Evolutionary conservation across 2,797 vertebrate genomes (phyloP).

Genomic region (Neostethus bicornis): DNA sequence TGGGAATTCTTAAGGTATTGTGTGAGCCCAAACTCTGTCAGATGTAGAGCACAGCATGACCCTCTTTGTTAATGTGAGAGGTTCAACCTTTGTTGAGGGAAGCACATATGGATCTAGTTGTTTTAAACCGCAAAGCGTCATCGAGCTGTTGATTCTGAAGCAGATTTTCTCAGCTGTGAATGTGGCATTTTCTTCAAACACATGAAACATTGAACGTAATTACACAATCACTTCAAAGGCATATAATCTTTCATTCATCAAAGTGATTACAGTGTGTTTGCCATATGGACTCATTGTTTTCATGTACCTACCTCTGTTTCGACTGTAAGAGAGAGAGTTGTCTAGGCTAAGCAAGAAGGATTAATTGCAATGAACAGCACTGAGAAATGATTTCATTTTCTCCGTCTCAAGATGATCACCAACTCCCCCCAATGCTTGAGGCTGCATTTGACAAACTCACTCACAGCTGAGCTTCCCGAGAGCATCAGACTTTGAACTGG

Average conservation of each 20-base stretch:
- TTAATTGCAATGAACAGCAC: conserved; percentile 80
- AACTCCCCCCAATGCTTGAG: conserved; percentile 73
- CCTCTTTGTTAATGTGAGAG: conserved; percentile 66
- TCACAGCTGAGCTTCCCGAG: conserved; percentile 69
- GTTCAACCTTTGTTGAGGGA: conserved; percentile 63
- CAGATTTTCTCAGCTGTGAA: conserved; percentile 76
- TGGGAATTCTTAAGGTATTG: conserved; percentile 65
- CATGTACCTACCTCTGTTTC: conserved; percentile 74
- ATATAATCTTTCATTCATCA: conserved; percentile 76
- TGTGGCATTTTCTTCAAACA: conserved; percentile 75
- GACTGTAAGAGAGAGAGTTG: conserved; percentile 58
- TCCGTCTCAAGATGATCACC: conserved; percentile 80
- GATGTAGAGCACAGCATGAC: conserved; percentile 72
- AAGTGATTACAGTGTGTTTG: conserved; percentile 78
- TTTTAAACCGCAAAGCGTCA: conserved; percentile 64
- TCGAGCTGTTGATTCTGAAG: conserved; percentile 75
- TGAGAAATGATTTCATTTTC: conserved; percentile 84
- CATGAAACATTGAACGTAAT: conserved; percentile 78
- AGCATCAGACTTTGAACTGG: conserved; percentile 68
- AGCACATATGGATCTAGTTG: conserved; percentile 77
- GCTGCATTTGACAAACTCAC: conserved; percentile 70
- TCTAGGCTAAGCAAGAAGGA: conserved; percentile 65
- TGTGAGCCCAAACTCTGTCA: conserved; percentile 60
- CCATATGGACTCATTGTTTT: conserved; percentile 76
- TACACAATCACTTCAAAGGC: conserved; percentile 79